A percentile compares a stretch with the other conserved stretches of the same genome.
Evolutionary conservation across 2,797 vertebrate genomes (phyloP).

Genomic region (Melanotaenia pygmaea): DNA sequence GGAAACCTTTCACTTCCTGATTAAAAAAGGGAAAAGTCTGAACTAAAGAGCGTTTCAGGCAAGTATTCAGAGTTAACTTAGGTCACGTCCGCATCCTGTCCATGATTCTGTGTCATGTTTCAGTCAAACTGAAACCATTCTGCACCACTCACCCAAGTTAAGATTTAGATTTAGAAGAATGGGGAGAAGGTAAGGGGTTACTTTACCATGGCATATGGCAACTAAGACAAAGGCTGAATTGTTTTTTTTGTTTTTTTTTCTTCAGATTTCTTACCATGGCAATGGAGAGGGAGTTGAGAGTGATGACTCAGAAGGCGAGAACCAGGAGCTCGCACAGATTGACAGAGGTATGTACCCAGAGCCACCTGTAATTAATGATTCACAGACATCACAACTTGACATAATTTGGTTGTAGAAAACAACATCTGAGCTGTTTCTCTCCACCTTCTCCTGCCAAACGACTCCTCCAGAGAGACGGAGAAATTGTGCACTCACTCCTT

Average conservation of each 20-base stretch:
- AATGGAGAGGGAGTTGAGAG: conserved; percentile 91
- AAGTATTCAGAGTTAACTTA: neutral
- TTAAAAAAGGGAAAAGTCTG: neutral
- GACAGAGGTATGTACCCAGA: conserved; percentile 86
- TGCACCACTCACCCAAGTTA: neutral
- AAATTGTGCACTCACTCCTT: conserved; percentile 88
- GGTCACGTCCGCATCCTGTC: neutral
- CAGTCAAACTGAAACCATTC: neutral
- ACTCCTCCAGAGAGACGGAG: conserved; percentile 85
- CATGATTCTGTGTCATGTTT: neutral
- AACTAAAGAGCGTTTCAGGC: neutral
- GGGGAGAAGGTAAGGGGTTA: neutral
- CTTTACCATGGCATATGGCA: conserved; percentile 28
- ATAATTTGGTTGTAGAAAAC: neutral
- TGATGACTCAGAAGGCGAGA: conserved; percentile 94
- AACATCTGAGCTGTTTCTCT: neutral
- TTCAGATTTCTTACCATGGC: conserved; percentile 91
- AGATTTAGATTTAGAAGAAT: neutral
- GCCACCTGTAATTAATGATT: conserved; percentile 5
- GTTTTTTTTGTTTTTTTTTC: conserved; percentile 35
- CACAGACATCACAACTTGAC: conserved; percentile 4
- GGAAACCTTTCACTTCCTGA: neutral
- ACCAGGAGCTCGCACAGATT: conserved; percentile 94
- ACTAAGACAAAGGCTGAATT: conserved; percentile 28
- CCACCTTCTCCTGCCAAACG: neutral